A percentile compares a stretch with the other conserved stretches of the same genome.
These are phyloP conservation scores for Cepaea hortensis DNA, from an alignment of 2,888 invertebrate genomes.

Conservation along the genomic window DNA sequence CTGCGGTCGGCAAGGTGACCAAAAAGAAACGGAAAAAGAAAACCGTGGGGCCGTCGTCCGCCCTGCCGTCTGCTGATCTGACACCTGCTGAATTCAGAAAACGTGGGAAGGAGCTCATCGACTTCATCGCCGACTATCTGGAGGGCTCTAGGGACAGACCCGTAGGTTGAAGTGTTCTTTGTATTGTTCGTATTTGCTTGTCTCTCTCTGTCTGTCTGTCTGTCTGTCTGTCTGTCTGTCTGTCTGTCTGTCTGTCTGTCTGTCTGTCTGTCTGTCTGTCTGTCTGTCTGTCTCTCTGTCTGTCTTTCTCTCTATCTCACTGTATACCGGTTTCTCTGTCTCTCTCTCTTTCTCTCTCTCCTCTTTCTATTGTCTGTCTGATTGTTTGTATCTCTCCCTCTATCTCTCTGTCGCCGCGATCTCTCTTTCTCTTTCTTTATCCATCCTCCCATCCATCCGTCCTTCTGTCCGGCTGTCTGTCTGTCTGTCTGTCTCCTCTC, in stretches of 20 bases:
- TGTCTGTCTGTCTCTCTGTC: no score
- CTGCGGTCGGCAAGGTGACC: neutral
- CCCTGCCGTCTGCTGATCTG: constrained; percentile 40
- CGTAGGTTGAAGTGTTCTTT: constrained; percentile 9
- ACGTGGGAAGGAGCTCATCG: constrained; percentile 43
- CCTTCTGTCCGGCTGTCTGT: no score
- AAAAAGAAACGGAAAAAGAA: constrained; percentile 42
- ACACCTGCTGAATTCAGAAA: constrained; percentile 40
- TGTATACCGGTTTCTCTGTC: neutral
- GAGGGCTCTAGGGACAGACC: constrained; percentile 42
- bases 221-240: no score
- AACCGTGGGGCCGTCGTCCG: constrained; percentile 19
- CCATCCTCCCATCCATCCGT: no score
- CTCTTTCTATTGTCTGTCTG: neutral
- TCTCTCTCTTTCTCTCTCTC: neutral
- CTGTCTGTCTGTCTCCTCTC: neutral
- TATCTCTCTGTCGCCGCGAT: neutral
- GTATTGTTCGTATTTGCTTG: neutral
- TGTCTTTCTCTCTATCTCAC: no score
- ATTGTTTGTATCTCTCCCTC: neutral
- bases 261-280: no score
- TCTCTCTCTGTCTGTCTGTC: neutral
- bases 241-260: no score
- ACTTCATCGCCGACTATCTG: constrained; percentile 46
- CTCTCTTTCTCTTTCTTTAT: no score